Percentiles rank a stretch among this genome's conserved stretches.
These are phyloP conservation scores for Salvelinus fontinalis DNA, from an alignment of 2,113 vertebrate genomes.

Conservation along the genomic window DNA sequence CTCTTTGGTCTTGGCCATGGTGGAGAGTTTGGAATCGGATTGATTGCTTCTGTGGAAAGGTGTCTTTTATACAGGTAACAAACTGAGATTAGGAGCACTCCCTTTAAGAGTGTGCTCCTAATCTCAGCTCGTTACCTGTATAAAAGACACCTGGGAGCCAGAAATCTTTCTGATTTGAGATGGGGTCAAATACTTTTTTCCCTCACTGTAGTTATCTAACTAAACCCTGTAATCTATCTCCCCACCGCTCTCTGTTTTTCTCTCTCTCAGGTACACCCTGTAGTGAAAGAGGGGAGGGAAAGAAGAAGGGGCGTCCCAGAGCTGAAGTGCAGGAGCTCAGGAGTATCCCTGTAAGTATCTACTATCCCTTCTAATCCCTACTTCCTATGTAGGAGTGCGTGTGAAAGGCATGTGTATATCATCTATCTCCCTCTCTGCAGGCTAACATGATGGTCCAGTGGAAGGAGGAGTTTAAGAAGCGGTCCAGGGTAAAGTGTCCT, in stretches of 20 bases:
- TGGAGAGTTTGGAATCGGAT: too few relatives aligned
- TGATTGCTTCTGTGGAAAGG: too few relatives aligned
- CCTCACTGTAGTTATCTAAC: neutral
- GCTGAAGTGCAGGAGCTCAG: slow-evolving; percentile 87
- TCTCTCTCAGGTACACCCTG: slow-evolving; percentile 75
- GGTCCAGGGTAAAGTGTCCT: slow-evolving; percentile 92
- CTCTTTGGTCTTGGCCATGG: too few relatives aligned
- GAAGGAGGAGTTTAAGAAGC: slow-evolving; percentile 96
- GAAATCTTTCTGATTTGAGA: too few relatives aligned
- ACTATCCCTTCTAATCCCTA: neutral
- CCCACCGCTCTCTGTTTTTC: slow-evolving; percentile 7
- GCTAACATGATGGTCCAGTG: slow-evolving; percentile 91
- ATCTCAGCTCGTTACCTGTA: too few relatives aligned
- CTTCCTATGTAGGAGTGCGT: neutral
- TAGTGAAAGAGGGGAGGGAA: slow-evolving; percentile 83
- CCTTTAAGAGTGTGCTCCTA: too few relatives aligned
- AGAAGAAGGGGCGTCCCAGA: slow-evolving; percentile 90
- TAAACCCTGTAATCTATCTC: neutral
- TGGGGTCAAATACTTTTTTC: too few relatives aligned
- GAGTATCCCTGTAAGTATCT: slow-evolving; percentile 90
- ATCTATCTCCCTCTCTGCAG: slow-evolving; percentile 62
- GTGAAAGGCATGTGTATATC: slow-evolving; percentile 25
- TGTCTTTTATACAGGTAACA: too few relatives aligned
- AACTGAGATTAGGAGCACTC: too few relatives aligned
- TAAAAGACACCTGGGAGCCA: too few relatives aligned